A percentile compares a stretch with the other conserved stretches of the same genome.
Evolutionary conservation across 2,888 invertebrate genomes (phyloP).

Genomic region (Ectemnius continuus): DNA sequence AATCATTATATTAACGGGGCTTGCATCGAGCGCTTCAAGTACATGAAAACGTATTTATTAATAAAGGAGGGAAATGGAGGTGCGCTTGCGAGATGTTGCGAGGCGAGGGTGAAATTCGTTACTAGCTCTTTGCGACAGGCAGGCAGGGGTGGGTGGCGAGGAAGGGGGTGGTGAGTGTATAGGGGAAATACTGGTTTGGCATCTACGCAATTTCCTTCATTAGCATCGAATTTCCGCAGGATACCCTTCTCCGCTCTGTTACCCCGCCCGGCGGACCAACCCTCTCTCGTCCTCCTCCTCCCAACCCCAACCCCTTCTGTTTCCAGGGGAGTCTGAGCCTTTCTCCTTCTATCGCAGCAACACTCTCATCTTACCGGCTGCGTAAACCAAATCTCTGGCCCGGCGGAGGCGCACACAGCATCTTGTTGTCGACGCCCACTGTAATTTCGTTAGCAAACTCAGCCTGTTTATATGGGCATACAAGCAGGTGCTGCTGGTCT

Average conservation of each 20-base stretch:
- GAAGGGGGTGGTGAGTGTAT: conserved; percentile 19
- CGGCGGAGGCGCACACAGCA: conserved; percentile 48
- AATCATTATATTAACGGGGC: too few species aligned
- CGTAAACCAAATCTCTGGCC: conserved; percentile 58
- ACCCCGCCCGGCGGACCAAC: too few species aligned
- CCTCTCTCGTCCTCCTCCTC: not conserved
- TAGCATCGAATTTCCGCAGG: conserved; percentile 70
- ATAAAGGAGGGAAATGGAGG: conserved; percentile 53
- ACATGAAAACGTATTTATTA: conserved; percentile 11
- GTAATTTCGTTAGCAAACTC: conserved; percentile 58
- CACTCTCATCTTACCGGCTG: conserved; percentile 30
- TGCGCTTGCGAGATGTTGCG: conserved; percentile 39
- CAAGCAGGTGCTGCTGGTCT: conserved; percentile 3
- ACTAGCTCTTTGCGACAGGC: conserved; percentile 32
- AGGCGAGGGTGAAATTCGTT: conserved; percentile 47
- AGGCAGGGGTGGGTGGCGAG: too few species aligned
- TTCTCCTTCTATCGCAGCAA: conserved; percentile 22
- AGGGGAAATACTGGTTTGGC: conserved; percentile 65
- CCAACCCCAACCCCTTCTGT: too few species aligned
- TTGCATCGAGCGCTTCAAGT: not conserved
- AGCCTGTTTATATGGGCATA: conserved; percentile 29
- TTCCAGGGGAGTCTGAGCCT: not conserved
- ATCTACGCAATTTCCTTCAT: conserved; percentile 71
- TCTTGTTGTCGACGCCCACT: conserved; percentile 47
- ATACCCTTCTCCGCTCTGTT: conserved; percentile 34